phyloP scores from a whole-genome alignment of 2,113 vertebrate genomes.

The Tonatia bakeri region DNA sequence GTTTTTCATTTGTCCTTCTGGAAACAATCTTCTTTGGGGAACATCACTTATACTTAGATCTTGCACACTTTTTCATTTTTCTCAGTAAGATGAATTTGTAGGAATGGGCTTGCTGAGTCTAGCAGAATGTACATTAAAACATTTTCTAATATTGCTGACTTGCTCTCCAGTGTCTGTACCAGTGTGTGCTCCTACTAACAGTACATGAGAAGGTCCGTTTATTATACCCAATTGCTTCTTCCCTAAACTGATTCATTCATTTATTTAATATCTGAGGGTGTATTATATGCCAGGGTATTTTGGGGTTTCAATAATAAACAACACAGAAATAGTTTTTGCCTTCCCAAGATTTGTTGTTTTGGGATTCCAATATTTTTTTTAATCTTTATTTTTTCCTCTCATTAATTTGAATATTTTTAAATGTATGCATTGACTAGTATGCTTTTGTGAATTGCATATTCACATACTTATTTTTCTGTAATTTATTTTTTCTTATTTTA shows the following conservation, averaged over 20 bases:
- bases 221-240: not conserved
- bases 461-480: not conserved
- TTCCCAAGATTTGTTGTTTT: not conserved
- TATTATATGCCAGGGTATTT: not conserved
- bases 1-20: conserved; percentile 5
- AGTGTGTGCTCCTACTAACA: not conserved
- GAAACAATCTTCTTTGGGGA: not conserved
- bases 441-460: not conserved
- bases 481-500: conserved; percentile 1
- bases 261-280: not conserved
- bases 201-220: not conserved
- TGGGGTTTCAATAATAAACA: not conserved
- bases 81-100: not conserved
- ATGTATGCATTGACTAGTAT: not conserved
- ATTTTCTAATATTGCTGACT: not conserved
- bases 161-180: not conserved
- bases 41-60: not conserved
- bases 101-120: not conserved
- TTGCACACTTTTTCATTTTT: conserved; percentile 1
- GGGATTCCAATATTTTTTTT: not conserved
- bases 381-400: not conserved
- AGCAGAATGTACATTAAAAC: not conserved
- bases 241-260: not conserved
- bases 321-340: not conserved
- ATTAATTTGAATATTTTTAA: not conserved